Percentiles rank a stretch among this genome's conserved stretches.
Conservation (phyloP, 2,888 invertebrate genomes). For the Eupithecia pulchellata region DNA sequence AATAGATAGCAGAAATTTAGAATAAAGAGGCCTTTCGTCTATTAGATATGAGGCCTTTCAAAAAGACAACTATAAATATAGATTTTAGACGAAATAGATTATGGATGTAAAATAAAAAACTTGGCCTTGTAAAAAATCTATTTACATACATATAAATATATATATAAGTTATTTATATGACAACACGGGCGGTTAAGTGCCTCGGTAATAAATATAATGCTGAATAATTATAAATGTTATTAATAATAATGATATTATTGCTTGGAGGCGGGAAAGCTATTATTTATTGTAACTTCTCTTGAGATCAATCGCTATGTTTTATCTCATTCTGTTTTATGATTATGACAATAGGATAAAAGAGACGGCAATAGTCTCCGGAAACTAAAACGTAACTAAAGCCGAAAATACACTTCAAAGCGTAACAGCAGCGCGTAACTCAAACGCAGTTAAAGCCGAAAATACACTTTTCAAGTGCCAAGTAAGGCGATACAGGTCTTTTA, state of each 20-base stretch:
- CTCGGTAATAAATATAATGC: background rate
- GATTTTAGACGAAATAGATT: background rate
- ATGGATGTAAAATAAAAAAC: background rate
- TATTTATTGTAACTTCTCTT: no score
- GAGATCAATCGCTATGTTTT: no score
- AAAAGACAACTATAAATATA: background rate
- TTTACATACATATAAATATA: constrained; percentile 1
- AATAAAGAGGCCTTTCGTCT: background rate
- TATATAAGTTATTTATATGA: background rate
- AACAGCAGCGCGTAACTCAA: no score
- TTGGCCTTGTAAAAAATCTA: constrained; percentile 8
- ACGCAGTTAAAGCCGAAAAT: no score
- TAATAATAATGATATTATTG: background rate
- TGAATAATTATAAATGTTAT: constrained; percentile 2
- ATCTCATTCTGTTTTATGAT: no score
- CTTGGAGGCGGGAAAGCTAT: background rate
- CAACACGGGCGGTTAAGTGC: background rate
- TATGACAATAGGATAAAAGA: no score
- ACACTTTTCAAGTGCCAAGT: no score
- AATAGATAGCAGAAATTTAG: background rate
- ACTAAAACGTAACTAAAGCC: no score
- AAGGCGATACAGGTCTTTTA: no score
- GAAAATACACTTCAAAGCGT: no score
- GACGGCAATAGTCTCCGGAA: no score
- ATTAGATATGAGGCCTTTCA: background rate